A percentile compares a stretch with the other conserved stretches of the same genome.
Conservation (phyloP, 2,113 vertebrate species). For the Podiceps cristatus region DNA sequence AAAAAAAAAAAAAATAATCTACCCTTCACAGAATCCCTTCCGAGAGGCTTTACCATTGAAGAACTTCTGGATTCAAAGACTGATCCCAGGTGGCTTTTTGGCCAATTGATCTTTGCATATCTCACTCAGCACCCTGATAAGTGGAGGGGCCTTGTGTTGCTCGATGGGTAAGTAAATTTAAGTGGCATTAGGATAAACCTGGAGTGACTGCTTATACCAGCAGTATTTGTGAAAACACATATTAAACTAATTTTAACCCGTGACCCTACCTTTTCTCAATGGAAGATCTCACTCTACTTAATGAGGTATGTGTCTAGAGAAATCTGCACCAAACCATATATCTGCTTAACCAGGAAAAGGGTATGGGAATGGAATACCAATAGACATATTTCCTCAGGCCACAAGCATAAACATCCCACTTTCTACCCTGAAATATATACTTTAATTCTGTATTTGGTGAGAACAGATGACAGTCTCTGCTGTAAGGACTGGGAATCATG, state of each 20-base stretch:
- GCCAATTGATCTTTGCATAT: background rate
- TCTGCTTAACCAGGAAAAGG: background rate
- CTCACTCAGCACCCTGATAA: background rate
- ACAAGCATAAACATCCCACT: background rate
- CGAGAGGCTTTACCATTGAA: background rate
- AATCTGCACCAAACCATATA: background rate
- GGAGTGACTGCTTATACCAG: background rate
- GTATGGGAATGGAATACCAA: background rate
- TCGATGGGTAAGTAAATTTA: background rate
- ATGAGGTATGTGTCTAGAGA: background rate
- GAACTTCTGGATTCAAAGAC: background rate
- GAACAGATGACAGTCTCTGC: background rate
- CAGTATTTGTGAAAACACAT: background rate
- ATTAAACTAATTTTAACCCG: background rate
- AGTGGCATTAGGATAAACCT: background rate
- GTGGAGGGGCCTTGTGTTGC: rapidly evolving
- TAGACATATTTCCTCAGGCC: background rate
- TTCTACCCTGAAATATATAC: background rate
- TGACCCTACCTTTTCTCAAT: background rate
- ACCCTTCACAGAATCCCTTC: background rate
- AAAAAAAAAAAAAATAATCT: too few relatives aligned
- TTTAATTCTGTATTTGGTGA: background rate
- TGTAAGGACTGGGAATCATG: background rate
- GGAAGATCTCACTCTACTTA: background rate
- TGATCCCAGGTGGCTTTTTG: background rate